These are phyloP conservation scores for Metellina segmentata DNA, from an alignment of 2,888 invertebrate species.

Conservation along the genomic window DNA sequence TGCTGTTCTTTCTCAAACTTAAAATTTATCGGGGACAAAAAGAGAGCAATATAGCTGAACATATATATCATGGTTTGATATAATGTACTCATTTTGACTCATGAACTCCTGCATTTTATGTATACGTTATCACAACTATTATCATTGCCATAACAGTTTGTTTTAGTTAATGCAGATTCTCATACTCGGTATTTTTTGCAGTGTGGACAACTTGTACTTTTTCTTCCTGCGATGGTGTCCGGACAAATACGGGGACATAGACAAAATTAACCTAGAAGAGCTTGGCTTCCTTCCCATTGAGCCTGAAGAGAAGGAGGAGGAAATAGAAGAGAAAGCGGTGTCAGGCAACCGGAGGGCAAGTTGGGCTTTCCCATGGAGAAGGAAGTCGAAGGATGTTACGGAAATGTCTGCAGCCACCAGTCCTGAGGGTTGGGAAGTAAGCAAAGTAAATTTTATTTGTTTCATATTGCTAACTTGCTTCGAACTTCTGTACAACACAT, in stretches of 20 bases:
- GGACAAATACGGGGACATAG: slow-evolving; percentile 94
- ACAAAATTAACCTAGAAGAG: slow-evolving; percentile 87
- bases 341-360: slow-evolving; percentile 79
- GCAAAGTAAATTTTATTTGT: not conserved
- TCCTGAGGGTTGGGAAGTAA: slow-evolving; percentile 74
- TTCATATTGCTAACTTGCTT: not conserved
- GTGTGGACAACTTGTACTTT: slow-evolving; percentile 97
- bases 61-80: too few species aligned
- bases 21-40: too few species aligned
- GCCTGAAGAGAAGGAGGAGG: slow-evolving; percentile 88
- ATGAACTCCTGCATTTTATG: too few species aligned
- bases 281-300: slow-evolving; percentile 92
- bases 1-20: too few species aligned
- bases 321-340: slow-evolving; percentile 52
- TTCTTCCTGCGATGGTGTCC: slow-evolving; percentile 99
- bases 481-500: too few species aligned
- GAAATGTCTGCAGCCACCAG: slow-evolving; percentile 49
- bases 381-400: slow-evolving; percentile 66
- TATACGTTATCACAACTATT: too few species aligned
- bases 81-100: too few species aligned
- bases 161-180: not conserved
- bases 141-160: not conserved
- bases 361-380: slow-evolving; percentile 74
- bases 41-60: too few species aligned
- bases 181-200: slow-evolving; percentile 80